phyloP scores from a whole-genome alignment of 1,140 invertebrate species.

The Scaptomyza hsui region DNA sequence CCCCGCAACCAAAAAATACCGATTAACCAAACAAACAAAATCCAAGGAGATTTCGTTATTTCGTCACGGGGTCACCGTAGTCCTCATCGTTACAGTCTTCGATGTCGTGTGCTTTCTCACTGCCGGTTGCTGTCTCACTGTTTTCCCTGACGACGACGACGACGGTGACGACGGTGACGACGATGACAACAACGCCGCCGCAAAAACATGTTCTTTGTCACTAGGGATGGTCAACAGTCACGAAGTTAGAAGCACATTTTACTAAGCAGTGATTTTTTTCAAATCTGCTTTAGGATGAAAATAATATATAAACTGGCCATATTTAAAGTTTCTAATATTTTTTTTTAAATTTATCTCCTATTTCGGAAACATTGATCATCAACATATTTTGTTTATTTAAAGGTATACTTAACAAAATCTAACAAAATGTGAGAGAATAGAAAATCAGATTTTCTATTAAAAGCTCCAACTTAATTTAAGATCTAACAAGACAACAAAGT shows the following conservation, averaged over 20 bases:
- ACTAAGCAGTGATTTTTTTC: neutral
- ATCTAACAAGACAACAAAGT: neutral
- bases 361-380: no score
- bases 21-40: conserved; percentile 31
- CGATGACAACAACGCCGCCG: conserved; percentile 44
- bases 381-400: no score
- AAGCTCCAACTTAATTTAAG: no score
- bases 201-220: conserved; percentile 43
- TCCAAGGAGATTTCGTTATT: conserved; percentile 6
- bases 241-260: neutral
- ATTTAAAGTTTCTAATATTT: no score
- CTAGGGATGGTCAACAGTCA: conserved; percentile 37
- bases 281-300: neutral
- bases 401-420: no score
- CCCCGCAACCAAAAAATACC: conserved; percentile 39
- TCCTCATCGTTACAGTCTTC: conserved; percentile 37
- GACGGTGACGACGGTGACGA: no score
- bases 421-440: no score
- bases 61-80: conserved; percentile 18
- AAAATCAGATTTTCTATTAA: no score
- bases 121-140: conserved; percentile 65
- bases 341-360: no score
- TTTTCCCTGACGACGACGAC: conserved; percentile 74
- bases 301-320: no score
- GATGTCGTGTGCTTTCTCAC: conserved; percentile 54